Percentiles rank a stretch among this genome's conserved stretches.
Evolutionary conservation across 2,113 vertebrate species (phyloP).

Genomic region (Corythaeola cristata): DNA sequence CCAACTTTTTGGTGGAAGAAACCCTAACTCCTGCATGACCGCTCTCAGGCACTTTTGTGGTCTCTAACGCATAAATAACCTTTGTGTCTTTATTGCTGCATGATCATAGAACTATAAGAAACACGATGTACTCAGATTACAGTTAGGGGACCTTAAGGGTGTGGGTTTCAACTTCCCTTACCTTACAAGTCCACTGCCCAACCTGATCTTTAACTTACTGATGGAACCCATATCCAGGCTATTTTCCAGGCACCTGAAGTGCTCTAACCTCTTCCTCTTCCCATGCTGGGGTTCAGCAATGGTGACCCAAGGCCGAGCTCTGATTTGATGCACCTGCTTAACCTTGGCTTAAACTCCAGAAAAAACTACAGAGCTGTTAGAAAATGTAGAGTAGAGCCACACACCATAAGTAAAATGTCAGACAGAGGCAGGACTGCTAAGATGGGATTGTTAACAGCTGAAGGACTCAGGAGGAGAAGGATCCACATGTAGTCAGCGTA

Average conservation of each 20-base stretch:
- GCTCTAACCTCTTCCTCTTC: neutral
- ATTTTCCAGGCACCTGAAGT: neutral
- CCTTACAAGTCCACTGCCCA: neutral
- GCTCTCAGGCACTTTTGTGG: too few relatives aligned
- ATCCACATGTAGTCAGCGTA: neutral
- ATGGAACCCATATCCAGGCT: neutral
- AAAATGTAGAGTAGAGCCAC: neutral
- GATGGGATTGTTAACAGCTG: neutral
- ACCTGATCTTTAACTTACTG: neutral
- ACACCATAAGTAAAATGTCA: neutral
- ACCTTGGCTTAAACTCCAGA: neutral
- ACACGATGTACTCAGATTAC: neutral
- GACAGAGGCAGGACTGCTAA: neutral
- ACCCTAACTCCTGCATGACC: too few relatives aligned
- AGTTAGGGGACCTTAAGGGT: rapidly evolving
- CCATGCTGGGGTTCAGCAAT: neutral
- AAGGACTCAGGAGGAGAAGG: neutral
- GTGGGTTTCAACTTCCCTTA: neutral
- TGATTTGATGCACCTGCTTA: neutral
- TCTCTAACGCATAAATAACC: too few relatives aligned
- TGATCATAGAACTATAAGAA: neutral
- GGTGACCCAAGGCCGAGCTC: neutral
- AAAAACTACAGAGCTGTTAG: neutral
- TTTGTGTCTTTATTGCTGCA: too few relatives aligned
- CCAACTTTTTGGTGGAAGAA: too few relatives aligned